phyloP scores from a whole-genome alignment of 2,888 invertebrate species.

The Caenorhabditis wallacei region DNA sequence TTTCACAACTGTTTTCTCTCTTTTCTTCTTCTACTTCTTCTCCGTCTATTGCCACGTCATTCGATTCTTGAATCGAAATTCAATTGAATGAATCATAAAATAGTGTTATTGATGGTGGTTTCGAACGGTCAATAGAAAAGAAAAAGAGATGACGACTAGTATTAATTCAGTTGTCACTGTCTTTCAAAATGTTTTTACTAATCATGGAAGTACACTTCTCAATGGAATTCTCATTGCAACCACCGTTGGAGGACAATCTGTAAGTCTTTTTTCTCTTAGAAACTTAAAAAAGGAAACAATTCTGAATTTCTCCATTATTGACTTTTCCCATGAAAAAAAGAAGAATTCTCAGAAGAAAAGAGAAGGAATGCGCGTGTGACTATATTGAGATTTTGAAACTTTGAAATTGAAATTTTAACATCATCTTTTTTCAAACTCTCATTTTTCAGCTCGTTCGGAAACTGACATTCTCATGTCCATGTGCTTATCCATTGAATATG shows the following conservation, averaged over 20 bases:
- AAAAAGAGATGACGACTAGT: constrained; percentile 63
- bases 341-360: background rate
- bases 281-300: background rate
- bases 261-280: constrained; percentile 43
- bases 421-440: too few species aligned
- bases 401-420: too few species aligned
- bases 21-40: background rate
- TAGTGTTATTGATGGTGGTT: constrained; percentile 3
- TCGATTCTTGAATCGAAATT: constrained; percentile 41
- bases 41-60: constrained; percentile 23
- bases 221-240: constrained; percentile 80
- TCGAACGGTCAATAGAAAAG: constrained; percentile 6
- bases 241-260: constrained; percentile 80
- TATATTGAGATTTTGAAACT: too few species aligned
- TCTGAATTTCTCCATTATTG: background rate
- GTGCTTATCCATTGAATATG: constrained; percentile 79
- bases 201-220: constrained; percentile 77
- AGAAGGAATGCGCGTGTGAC: too few species aligned
- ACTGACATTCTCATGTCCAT: constrained; percentile 79
- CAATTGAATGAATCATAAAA: constrained; percentile 52
- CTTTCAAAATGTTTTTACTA: constrained; percentile 76
- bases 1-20: constrained; percentile 34
- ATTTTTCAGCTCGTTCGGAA: constrained; percentile 75
- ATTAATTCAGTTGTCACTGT: constrained; percentile 73
- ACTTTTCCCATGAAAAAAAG: background rate